phyloP scores from a whole-genome alignment of 2,888 invertebrate species.

The Tetranychus piercei region DNA sequence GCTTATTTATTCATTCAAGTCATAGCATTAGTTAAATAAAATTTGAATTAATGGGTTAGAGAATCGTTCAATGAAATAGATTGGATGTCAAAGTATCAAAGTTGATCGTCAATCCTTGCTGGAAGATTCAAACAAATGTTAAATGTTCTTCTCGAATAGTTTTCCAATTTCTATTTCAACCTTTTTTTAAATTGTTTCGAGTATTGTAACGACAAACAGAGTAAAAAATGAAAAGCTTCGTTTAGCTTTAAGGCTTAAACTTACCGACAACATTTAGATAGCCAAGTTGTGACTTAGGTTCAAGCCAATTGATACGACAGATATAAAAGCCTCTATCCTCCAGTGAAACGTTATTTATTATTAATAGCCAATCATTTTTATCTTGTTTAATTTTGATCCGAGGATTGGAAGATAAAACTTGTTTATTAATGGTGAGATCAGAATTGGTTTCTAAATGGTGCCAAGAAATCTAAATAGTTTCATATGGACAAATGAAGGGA shows the following conservation, averaged over 20 bases:
- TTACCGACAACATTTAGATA: slow-evolving; percentile 27
- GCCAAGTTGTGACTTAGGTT: slow-evolving; percentile 27
- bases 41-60: too few relatives aligned
- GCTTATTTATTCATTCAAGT: too few relatives aligned
- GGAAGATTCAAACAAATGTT: too few relatives aligned
- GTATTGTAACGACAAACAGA: too few relatives aligned
- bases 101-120: too few relatives aligned
- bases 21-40: too few relatives aligned
- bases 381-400: slow-evolving; percentile 69
- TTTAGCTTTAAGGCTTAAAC: background rate
- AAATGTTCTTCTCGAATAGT: too few relatives aligned
- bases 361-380: slow-evolving; percentile 25
- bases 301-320: slow-evolving; percentile 32
- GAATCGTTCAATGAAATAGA: too few relatives aligned
- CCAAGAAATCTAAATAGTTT: slow-evolving; percentile 65
- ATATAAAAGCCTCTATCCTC: slow-evolving; percentile 79
- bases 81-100: too few relatives aligned
- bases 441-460: slow-evolving; percentile 80
- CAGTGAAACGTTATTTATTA: slow-evolving; percentile 36
- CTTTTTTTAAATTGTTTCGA: too few relatives aligned
- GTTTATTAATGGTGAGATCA: slow-evolving; percentile 73
- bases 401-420: slow-evolving; percentile 73
- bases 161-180: too few relatives aligned
- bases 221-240: too few relatives aligned
- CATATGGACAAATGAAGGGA: background rate